Base-by-base conservation (phyloP, 1,140 invertebrate species). In the Lamellibrachia luymesi region DNA sequence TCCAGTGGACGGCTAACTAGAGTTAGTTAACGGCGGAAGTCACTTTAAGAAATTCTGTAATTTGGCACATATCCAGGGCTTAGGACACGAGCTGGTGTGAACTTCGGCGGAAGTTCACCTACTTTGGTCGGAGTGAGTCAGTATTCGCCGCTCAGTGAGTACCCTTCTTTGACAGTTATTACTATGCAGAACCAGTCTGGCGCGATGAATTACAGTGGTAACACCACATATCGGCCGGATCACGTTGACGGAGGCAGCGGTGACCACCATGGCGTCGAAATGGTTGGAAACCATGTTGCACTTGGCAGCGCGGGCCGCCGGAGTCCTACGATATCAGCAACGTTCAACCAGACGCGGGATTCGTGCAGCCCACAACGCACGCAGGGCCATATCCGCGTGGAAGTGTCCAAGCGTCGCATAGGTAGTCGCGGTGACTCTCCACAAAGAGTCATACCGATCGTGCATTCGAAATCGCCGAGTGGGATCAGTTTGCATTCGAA, bases 321-420 rank as follows among this genome's bases (percentile, higher is more conserved):
- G 2, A 80, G 64, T 80, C 64, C 7, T 4, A 80, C 64, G 64
- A 22, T 80, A 22, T 80, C 64, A 22, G 6, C 25, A 2, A 17
- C 64, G 64, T 80, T 80, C 64, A 80, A 80, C 64, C 64, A 80
- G 64, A 80, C 64, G 64, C 64, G 64, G 64, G 64, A 80, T 80
- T 80, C 64, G 8, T 80, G 64, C 64, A 80, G 64, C 64, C 64
- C 64, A 80, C 64, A 80, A 22, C 64, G 64, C 64, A 80, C 64
- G 8, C 64, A 80, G 17, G 64, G 64, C 25, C 13, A 1, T 80
- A 80, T 80, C 64, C 64, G 64, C 64, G 64, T 80, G 13, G 64
- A 80, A 80, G 64, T 80, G 64, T 80, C 64, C 64, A 80, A 80
- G 64, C 64, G 64, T 80, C 13, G 5, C 1, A 22, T 80, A 80